phyloP scores from a whole-genome alignment of 2,888 invertebrate genomes.

The Drosophila eohydei region DNA sequence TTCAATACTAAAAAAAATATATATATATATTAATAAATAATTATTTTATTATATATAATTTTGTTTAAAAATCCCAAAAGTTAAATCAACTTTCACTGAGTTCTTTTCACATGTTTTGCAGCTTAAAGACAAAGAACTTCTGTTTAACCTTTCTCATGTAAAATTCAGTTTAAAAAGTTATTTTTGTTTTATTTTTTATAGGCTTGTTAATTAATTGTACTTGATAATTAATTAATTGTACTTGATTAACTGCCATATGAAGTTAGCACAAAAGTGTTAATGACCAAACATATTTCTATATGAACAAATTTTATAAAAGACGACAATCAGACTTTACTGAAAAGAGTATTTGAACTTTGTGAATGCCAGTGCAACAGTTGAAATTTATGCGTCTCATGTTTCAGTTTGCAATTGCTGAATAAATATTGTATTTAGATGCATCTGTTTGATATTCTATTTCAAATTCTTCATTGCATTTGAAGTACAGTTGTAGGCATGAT shows the following conservation, averaged over 20 bases:
- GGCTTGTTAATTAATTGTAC: neutral
- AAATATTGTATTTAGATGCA: conserved; percentile 6
- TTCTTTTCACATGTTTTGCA: neutral
- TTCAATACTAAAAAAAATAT: too few relatives aligned
- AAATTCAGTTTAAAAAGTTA: neutral
- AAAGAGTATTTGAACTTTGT: neutral
- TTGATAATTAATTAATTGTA: conserved; percentile 1
- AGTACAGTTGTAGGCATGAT: neutral
- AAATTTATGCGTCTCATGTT: conserved; percentile 5
- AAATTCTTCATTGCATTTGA: conserved; percentile 1
- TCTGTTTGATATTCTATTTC: neutral
- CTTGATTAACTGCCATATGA: neutral
- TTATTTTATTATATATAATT: too few relatives aligned
- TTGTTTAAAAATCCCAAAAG: neutral
- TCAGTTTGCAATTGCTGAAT: neutral
- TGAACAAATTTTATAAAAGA: neutral
- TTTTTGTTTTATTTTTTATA: neutral
- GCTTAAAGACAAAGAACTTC: neutral
- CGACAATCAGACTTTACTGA: neutral
- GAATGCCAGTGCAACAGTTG: neutral
- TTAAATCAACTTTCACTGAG: neutral
- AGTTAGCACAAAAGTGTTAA: conserved; percentile 6
- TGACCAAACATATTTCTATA: conserved; percentile 1
- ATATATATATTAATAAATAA: too few relatives aligned
- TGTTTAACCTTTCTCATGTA: too few relatives aligned